Base-by-base conservation (phyloP, 2,113 vertebrate genomes). In the Cyanoderma ruficeps region DNA sequence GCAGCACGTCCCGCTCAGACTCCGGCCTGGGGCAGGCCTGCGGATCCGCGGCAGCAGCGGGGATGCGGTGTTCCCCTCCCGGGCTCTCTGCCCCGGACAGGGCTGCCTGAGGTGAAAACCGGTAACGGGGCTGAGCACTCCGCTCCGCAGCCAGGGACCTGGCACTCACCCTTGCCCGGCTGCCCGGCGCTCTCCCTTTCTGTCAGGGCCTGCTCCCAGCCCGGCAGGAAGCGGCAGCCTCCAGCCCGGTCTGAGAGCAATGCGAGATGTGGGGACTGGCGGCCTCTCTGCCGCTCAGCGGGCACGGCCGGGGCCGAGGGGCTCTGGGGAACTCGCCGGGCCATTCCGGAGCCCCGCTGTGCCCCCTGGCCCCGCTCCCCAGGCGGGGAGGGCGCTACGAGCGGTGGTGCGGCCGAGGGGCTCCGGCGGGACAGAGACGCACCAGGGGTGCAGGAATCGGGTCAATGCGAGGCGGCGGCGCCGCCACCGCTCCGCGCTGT, bases 381-480 rank as follows among this genome's bases (percentile, higher is more conserved):
- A 17, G 74, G 65, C 31, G 13, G 10, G 21, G 21, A 61, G 31
- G 35, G 35, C 4, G 1, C 27, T 65, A 55, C 7, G 11, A 70
- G 39, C 6, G 0, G 4, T 6, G 50, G 2, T 50, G 65, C 6
- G 5, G 56, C 50, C 20, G 23, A 65, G 27, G 23, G 41, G 23
- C 70, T 65, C 31, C 6, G 27, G 25, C 30, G 2, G 11, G 33
- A 19, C 56, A n/a, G 42, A 31, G 23, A 2, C 2, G 9, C 33
- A 2, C 20, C 3, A 10, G 24, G 23, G 50, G 10, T 14, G 68
- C n/a, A 13, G 31, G 24, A n/a, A 61, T 0, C 37, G 42, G 28
- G 27, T 37, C 33, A 4, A 30, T 28, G 47, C 10, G 6, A 2
- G 46, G 14, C 2, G 9, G 23, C 11, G 1, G 13, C 11, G n/a